Evolutionary conservation across 2,797 vertebrate species (phyloP).

Genomic region (Peromyscus aztecus): DNA sequence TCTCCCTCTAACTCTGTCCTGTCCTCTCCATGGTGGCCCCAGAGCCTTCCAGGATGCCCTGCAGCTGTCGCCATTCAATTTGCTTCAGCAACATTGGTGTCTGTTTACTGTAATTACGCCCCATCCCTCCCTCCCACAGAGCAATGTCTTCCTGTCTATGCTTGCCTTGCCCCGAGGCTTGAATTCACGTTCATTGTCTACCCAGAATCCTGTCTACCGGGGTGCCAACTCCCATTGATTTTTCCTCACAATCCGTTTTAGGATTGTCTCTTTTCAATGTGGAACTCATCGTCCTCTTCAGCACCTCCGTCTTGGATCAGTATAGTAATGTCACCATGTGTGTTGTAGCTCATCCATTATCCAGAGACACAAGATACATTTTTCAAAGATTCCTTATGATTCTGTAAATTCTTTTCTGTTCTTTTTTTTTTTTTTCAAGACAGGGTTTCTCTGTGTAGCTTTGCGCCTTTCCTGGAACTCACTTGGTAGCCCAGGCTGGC

Average conservation of each 20-base stretch:
- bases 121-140: neutral
- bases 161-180: neutral
- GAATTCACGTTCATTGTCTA: neutral
- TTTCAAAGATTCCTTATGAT: neutral
- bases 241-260: neutral
- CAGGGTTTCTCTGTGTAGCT: too few relatives aligned
- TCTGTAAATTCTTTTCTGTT: too few relatives aligned
- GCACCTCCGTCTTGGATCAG: neutral
- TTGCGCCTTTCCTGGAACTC: too few relatives aligned
- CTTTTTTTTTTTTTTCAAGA: neutral
- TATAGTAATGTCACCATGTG: neutral
- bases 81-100: neutral
- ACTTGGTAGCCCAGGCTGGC: too few relatives aligned
- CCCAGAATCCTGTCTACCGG: neutral
- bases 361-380: neutral
- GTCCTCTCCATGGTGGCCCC: fast-evolving
- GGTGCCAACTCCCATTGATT: neutral
- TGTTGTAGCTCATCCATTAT: neutral
- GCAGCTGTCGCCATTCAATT: neutral
- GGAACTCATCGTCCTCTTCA: neutral
- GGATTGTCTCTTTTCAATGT: neutral
- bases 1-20: fast-evolving
- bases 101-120: neutral
- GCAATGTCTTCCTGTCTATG: neutral
- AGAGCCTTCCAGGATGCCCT: neutral